A percentile compares a stretch with the other conserved stretches of the same genome.
Conservation (phyloP, 2,888 invertebrate species). For the Cephonodes hylas region DNA sequence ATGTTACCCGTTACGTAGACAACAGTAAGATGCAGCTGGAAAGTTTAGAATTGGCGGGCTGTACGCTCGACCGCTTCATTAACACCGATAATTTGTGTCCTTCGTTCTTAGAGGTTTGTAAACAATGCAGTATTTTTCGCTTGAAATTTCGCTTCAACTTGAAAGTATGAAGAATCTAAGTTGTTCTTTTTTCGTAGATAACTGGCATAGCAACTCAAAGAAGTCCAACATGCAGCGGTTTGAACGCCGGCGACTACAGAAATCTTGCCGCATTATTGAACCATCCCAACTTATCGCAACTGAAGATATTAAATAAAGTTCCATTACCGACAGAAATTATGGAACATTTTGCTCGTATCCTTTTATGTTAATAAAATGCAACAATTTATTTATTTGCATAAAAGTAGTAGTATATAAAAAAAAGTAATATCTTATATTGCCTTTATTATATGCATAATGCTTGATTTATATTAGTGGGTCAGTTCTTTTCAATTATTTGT, state of each 20-base stretch:
- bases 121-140: slow-evolving; percentile 1
- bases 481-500: too few relatives aligned
- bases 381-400: background rate
- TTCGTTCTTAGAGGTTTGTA: slow-evolving; percentile 82
- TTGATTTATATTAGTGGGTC: too few relatives aligned
- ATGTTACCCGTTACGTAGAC: slow-evolving; percentile 52
- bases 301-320: slow-evolving; percentile 90
- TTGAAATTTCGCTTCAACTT: background rate
- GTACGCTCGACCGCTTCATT: slow-evolving; percentile 89
- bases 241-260: slow-evolving; percentile 95
- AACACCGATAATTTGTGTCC: slow-evolving; percentile 86
- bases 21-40: slow-evolving; percentile 80
- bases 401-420: too few relatives aligned
- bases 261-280: slow-evolving; percentile 85
- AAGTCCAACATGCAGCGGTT: slow-evolving; percentile 92
- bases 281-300: slow-evolving; percentile 87
- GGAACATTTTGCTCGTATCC: slow-evolving; percentile 97
- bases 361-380: slow-evolving; percentile 56
- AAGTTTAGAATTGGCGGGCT: slow-evolving; percentile 88
- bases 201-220: slow-evolving; percentile 84
- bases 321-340: slow-evolving; percentile 96
- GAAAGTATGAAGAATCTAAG: background rate
- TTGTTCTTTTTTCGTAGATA: slow-evolving; percentile 55
- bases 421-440: too few relatives aligned
- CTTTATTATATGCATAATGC: too few relatives aligned